Base-by-base conservation (phyloP, 2,888 invertebrate genomes). In the Athrips mouffetella region DNA sequence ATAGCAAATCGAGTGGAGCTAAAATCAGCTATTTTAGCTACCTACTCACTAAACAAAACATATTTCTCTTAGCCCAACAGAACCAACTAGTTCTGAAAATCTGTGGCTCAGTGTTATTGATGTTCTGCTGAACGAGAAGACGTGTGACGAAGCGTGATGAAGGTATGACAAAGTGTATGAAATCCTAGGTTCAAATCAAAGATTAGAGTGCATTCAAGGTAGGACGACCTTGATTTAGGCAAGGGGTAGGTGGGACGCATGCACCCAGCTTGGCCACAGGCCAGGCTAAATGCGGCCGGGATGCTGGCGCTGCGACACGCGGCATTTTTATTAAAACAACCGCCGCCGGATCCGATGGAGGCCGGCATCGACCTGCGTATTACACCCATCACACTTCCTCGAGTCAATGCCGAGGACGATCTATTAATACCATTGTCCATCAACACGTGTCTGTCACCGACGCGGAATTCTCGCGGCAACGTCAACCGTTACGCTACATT, bases 361-460 rank as follows among this genome's bases (percentile, higher is more conserved):
- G 76, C 75, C 79, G 73, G 65, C 72, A 74, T 77, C 67, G 74
- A 70, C 70, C 76, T 10, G 8, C 72, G 77, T 80, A 76, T n/a
- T n/a, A n/a, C 73, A 83, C 80, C 78, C 74, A 83, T 81, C 80
- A 70, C 76, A 70, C 76, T 79, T 79, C 82, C 72, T 71, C 73
- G 72, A 84, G 85, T 88, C 87, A 88, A 87, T 87, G 85, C 82
- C 87, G 85, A 87, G 88, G 88, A 78, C 86, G 71, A 68, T 60
- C 77, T 85, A 84, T 70, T 77, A 80, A 75, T 82, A 83, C 62
- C 57, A 72, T 55, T 73, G 74, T 80, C 80, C 69, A 71, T 81
- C 78, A 75, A 49, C 72, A 51, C 63, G 62, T 59, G 56, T 50
- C 60, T 55, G 54, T 57, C 53, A 48, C 51, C 52, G 51, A 60